Base-by-base conservation (phyloP, 1,140 invertebrate genomes). In the Acromyrmex charruanus region DNA sequence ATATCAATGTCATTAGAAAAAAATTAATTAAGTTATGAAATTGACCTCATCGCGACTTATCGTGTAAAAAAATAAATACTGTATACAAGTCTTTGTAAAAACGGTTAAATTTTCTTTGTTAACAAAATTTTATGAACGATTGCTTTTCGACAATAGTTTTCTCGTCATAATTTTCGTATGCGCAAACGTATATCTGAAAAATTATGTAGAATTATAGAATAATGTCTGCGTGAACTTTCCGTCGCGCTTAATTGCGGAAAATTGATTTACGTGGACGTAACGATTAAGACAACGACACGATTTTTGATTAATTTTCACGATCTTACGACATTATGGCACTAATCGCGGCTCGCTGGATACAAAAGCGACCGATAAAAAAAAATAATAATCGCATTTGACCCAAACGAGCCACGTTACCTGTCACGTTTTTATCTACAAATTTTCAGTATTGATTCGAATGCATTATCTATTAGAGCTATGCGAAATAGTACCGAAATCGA, bases 401-500 rank as follows among this genome's bases (percentile, higher is more conserved):
- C 21, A 18, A 66, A 55, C 35, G 53, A 66, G 39, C 51, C 71
- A 66, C 58, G n/a, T 31, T 21, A 14, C n/a, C 61, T 44, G n/a
- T 51, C n/a, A 16, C 66, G 53, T 12, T 55, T 74, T 74, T 74
- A 72, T 85, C 82, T 80, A 74, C 39, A 86, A 69, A 69, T 68
- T 51, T 49, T 74, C n/a, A 14, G 28, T 68, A 61, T 86, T 51
- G 28, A 79, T 61, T 84, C 25, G 77, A 71, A 85, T 69, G 31
- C 59, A 49, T 85, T 85, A 80, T 59, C 55, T 82, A 49, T 66
- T 58, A 58, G 61, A 31, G 18, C 12, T n/a, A 44, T 66, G 61
- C 61, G 59, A 79, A 66, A 66, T 35, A 49, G 35, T 79, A 68
- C 44, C 18, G 61, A 51, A 66, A n/a, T 31, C 39, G 35, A 31